Percentiles rank a stretch among this genome's conserved stretches.
These are phyloP conservation scores for Halcyon malimbica DNA, from an alignment of 2,113 vertebrate species.

Conservation along the genomic window DNA sequence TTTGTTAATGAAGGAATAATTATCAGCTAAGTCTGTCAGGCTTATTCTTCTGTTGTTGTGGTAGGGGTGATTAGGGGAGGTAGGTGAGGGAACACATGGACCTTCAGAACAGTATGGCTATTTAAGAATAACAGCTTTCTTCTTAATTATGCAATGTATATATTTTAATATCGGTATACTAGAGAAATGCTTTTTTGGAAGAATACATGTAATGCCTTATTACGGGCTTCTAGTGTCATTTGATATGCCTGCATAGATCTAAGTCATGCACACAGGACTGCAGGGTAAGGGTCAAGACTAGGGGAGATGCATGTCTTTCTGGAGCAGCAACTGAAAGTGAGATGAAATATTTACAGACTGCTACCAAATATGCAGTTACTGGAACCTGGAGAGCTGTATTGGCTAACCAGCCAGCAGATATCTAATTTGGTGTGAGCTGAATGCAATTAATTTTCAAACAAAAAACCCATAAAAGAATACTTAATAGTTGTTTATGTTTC, in stretches of 20 bases:
- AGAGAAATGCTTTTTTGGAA: background rate
- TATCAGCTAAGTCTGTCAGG: background rate
- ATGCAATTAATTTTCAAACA: background rate
- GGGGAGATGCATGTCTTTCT: background rate
- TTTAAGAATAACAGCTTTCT: background rate
- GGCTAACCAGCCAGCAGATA: background rate
- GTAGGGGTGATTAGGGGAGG: background rate
- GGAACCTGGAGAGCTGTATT: background rate
- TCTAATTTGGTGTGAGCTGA: background rate
- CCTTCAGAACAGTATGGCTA: background rate
- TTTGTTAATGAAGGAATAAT: background rate
- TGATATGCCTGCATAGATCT: background rate
- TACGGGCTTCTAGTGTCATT: background rate
- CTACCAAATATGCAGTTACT: background rate
- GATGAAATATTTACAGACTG: background rate
- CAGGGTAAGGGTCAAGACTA: background rate
- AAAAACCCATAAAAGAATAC: background rate
- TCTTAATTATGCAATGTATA: background rate
- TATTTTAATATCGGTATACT: background rate
- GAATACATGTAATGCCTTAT: background rate
- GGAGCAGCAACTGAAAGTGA: background rate
- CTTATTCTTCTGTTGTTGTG: background rate
- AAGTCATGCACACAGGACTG: background rate
- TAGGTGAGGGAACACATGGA: accelerated
- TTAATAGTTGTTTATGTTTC: background rate